Evolutionary conservation across 2,888 invertebrate genomes (phyloP).

Genomic region (Heliconius sara): DNA sequence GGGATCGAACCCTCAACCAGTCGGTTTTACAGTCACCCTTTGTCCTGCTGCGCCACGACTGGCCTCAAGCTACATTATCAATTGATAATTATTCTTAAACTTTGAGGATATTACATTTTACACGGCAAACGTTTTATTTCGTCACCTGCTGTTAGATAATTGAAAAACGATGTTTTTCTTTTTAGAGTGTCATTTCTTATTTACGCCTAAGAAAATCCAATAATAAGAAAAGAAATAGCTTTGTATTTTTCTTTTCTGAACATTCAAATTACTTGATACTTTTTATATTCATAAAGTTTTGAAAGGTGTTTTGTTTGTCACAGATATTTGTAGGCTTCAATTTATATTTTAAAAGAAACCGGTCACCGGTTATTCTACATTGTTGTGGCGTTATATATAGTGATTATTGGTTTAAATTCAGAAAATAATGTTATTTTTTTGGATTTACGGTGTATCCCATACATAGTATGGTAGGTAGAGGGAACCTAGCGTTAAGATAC

Average conservation of each 20-base stretch:
- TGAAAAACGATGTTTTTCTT: conserved; percentile 38
- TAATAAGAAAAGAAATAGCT: conserved; percentile 6
- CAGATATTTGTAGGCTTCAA: neutral
- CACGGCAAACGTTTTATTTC: conserved; percentile 34
- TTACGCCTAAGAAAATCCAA: conserved; percentile 19
- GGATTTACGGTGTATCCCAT: too few species aligned
- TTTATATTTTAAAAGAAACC: neutral
- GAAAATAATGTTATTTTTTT: too few species aligned
- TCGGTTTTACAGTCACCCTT: too few species aligned
- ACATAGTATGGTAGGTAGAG: too few species aligned
- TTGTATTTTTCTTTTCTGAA: neutral
- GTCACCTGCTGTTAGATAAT: conserved; percentile 33
- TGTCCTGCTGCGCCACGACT: too few species aligned
- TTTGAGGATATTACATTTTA: conserved; percentile 18
- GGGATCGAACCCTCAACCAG: too few species aligned
- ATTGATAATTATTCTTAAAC: neutral
- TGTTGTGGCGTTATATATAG: neutral
- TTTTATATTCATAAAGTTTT: conserved; percentile 17
- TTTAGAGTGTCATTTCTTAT: conserved; percentile 2
- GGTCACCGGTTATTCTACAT: too few species aligned
- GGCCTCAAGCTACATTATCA: too few species aligned
- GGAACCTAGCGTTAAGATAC: too few species aligned
- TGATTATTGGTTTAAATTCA: too few species aligned
- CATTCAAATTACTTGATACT: neutral
- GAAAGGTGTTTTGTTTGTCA: conserved; percentile 2